Base-by-base conservation (phyloP, 2,888 invertebrate genomes). In the Drepana falcataria region DNA sequence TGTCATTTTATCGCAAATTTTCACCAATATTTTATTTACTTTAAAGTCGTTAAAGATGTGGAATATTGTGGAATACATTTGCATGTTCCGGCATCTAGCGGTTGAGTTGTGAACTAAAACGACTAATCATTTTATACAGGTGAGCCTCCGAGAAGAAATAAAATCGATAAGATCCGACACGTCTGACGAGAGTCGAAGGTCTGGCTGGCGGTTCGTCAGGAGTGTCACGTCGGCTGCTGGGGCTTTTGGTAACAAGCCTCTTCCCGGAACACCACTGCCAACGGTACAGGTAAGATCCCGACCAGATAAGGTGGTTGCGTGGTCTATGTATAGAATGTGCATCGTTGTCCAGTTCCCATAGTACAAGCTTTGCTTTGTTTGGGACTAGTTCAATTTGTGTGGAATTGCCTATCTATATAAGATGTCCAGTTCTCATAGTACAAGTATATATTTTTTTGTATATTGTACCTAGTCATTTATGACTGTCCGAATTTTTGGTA, bases 101-200 rank as follows among this genome's bases (percentile, higher is more conserved):
- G 44, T 9, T 2, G 3, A 44, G 9, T 9, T 2, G 3, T 21
- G 21, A 9, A 9, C 44, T 9, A 6, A 44, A 3, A 9, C 44
- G 9, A 44, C 44, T 2, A 21, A 21, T 21, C 0, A 21, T 21
- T 1, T 0, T 7, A 44, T 9, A n/a, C 6, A 90, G 89, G 63
- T 89, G n/a, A 72, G 69, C 21, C 81, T 89, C 0, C 76, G 89
- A 0, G 89, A 90, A 1, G 89, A 89, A 65, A 68, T 89, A 47
- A 78, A 73, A 48, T 81, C 81, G 0, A 60, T 67, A 35, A 60
- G 70, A 0, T 81, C 85, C 0, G 80, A 78, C 33, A 80, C 77
- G 54, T 81, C 84, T 0, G 85, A 80, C 1, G 86, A 81, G 9
- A 58, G 68, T 0, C 69, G 62, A 0, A 67, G 73, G 0, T 58